Base-by-base conservation (phyloP, 92 coral and sea anemone species). In the Porites rus region DNA sequence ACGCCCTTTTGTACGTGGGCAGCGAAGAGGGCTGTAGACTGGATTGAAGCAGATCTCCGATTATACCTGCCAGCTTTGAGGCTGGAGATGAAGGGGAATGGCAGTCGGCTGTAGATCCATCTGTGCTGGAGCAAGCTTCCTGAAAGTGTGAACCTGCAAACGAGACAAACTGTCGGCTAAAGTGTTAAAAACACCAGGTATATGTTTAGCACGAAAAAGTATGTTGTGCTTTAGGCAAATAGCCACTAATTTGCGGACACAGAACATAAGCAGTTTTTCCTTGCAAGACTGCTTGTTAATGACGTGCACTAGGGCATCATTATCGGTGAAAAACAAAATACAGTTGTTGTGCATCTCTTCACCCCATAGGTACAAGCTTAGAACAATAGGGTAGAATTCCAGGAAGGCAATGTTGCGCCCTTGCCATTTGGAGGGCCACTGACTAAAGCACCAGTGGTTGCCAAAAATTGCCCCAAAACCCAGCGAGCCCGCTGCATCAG, bases 231-330 rank as follows among this genome's bases (percentile, higher is more conserved):
- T 25, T 10, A 91, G 65, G 60, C 94, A 91, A 13, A 72, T 60
- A 17, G 74, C 20, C 3, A 89, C 95, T 14, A 86, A 77, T 69
- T 78, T 86, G 16, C 93, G 89, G 1, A 92, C 93, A 62, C 90
- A 93, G n/a, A 43, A 18, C 90, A 90, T 90, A 79, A 93, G 31
- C 31, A 62, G 16, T 52, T 87, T 90, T 76, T 93, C 96, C 78
- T 72, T 65, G 79, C 95, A 90, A 2, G 96, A 83, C 65, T 87
- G 93, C 64, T 77, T 87, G 65, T 90, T 90, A 63, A 90, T 90
- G n/a, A 93, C 91, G 43, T 90, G 87, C 8, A 93, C 90, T 25
- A 93, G 61, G 18, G 96, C 96, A 43, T 91, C 94, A 50, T 93
- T 91, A 52, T 93, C 94, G 18, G 92, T 90, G 65, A 80, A 85